phyloP scores from a whole-genome alignment of 2,113 vertebrate species.

The Austrofundulus limnaeus region DNA sequence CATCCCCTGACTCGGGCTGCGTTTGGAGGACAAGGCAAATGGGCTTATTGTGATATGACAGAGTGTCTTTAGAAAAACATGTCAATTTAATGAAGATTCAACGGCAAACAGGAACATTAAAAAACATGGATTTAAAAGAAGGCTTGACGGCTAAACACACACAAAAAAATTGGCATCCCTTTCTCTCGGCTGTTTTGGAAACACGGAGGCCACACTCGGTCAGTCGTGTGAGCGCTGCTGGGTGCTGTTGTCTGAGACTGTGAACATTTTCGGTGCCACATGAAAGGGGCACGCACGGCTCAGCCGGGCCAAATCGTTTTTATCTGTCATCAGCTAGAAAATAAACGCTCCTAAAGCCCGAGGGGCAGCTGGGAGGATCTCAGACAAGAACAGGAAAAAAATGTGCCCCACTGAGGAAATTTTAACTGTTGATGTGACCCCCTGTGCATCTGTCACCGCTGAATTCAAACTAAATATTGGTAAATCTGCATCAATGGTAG shows the following conservation, averaged over 20 bases:
- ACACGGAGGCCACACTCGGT: constrained; percentile 32
- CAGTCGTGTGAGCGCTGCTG: constrained; percentile 44
- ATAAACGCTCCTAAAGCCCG: constrained; percentile 25
- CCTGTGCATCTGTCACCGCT: constrained; percentile 34
- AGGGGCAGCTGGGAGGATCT: constrained; percentile 15
- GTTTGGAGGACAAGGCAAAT: constrained; percentile 22
- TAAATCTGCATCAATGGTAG: constrained; percentile 13
- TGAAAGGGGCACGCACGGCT: constrained; percentile 26
- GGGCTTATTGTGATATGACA: constrained; percentile 41
- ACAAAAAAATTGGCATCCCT: not conserved
- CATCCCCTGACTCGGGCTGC: constrained; percentile 32
- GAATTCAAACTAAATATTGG: constrained; percentile 12
- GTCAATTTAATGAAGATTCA: constrained; percentile 39
- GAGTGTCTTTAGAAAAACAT: constrained; percentile 2
- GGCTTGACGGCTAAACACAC: constrained; percentile 18
- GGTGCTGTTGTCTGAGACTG: constrained; percentile 31
- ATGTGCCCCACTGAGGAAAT: constrained; percentile 30
- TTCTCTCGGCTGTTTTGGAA: constrained; percentile 32
- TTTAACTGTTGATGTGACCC: constrained; percentile 31
- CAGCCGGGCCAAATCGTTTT: constrained; percentile 36
- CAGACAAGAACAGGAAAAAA: constrained; percentile 25
- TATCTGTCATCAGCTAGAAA: constrained; percentile 34
- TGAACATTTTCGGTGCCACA: constrained; percentile 38
- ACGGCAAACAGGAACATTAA: not conserved
- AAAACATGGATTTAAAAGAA: not conserved